phyloP scores from a whole-genome alignment of 1,140 invertebrate genomes.

The Anadara kagoshimensis region DNA sequence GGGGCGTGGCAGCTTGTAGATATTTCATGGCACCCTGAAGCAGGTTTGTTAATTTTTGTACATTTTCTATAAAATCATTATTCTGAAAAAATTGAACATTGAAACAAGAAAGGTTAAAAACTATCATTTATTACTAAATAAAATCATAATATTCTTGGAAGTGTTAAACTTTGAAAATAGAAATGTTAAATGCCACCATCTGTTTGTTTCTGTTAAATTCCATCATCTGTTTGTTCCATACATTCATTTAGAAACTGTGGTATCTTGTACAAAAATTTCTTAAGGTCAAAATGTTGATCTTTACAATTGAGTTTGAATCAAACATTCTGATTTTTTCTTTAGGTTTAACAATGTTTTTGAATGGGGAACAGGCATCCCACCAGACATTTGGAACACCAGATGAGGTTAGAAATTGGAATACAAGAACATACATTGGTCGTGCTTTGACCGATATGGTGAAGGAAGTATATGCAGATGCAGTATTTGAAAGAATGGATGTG shows the following conservation, averaged over 20 bases:
- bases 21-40: constrained; percentile 66
- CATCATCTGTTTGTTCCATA: too few species aligned
- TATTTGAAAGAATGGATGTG: constrained; percentile 63
- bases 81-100: too few species aligned
- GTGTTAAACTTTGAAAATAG: too few species aligned
- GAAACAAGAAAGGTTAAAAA: too few species aligned
- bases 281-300: too few species aligned
- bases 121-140: too few species aligned
- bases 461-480: constrained; percentile 61
- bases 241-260: too few species aligned
- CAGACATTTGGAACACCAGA: constrained; percentile 50
- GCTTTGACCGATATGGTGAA: constrained; percentile 50
- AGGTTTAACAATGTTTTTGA: constrained; percentile 65
- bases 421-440: constrained; percentile 58
- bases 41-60: constrained; percentile 24
- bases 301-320: neutral
- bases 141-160: too few species aligned
- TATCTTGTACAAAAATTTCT: too few species aligned
- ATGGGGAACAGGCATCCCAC: constrained; percentile 57
- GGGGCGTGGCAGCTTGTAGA: constrained; percentile 67
- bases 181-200: too few species aligned
- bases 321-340: neutral
- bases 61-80: too few species aligned
- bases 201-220: too few species aligned
- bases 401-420: constrained; percentile 46